Percentiles rank a stretch among this genome's conserved stretches.
These are phyloP conservation scores for Perdita meconis DNA, from an alignment of 2,888 invertebrate species.

Conservation along the genomic window DNA sequence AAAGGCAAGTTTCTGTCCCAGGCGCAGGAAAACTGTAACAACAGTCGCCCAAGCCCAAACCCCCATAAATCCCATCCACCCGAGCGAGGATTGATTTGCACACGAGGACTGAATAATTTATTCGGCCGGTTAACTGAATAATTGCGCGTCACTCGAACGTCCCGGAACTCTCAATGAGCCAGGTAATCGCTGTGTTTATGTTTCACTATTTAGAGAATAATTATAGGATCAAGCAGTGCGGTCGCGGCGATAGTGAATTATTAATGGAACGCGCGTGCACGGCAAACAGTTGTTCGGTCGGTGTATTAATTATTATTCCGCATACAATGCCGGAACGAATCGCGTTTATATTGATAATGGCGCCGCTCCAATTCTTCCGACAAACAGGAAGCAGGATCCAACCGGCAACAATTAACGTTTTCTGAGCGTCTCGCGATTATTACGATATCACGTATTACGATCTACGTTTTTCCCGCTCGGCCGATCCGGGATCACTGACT, in stretches of 20 bases:
- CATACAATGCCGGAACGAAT: constrained; percentile 12
- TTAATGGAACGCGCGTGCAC: constrained; percentile 53
- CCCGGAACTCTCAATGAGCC: constrained; percentile 50
- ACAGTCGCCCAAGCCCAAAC: not conserved
- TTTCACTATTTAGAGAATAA: constrained; percentile 65
- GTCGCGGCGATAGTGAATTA: constrained; percentile 60
- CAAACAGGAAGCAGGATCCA: constrained; percentile 20
- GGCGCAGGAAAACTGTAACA: too few relatives aligned
- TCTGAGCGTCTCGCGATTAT: constrained; percentile 22
- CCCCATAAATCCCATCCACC: constrained; percentile 25
- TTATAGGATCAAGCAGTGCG: constrained; percentile 57
- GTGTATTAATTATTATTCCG: constrained; percentile 59
- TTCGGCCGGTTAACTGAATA: constrained; percentile 60
- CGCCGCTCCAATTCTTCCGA: constrained; percentile 30
- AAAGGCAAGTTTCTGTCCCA: too few relatives aligned
- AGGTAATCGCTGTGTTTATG: constrained; percentile 64
- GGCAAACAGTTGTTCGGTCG: constrained; percentile 27
- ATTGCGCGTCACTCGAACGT: constrained; percentile 55
- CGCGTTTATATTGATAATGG: constrained; percentile 18
- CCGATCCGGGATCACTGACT: not conserved
- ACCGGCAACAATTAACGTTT: constrained; percentile 22
- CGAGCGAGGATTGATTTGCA: constrained; percentile 50
- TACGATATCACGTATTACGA: constrained; percentile 8
- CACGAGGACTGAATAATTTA: constrained; percentile 61
- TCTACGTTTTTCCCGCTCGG: not conserved